Conservation (phyloP, 2,113 vertebrate species). For the Ctenomys sociabilis region DNA sequence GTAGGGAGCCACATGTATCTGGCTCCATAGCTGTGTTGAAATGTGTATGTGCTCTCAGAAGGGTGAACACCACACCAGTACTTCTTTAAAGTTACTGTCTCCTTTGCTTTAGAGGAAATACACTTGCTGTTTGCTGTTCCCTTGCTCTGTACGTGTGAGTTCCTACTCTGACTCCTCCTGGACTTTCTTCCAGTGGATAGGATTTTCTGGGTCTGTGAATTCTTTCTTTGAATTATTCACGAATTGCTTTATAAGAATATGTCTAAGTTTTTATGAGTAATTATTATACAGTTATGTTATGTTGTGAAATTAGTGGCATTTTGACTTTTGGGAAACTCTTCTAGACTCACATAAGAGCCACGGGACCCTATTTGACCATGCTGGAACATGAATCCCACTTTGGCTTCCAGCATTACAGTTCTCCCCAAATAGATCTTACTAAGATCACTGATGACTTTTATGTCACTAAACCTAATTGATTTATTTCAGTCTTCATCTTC, state of each 20-base stretch:
- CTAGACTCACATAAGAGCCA: constrained; percentile 20
- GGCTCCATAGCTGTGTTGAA: not conserved
- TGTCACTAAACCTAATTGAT: constrained; percentile 47
- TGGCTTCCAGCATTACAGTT: constrained; percentile 20
- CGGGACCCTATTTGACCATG: not conserved
- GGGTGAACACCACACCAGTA: not conserved
- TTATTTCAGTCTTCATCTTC: constrained; percentile 48
- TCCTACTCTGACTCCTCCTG: constrained; percentile 40
- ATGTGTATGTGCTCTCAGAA: not conserved
- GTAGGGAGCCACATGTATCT: not conserved
- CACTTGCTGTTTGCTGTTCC: constrained; percentile 13
- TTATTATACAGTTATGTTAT: constrained; percentile 13
- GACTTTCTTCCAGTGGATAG: constrained; percentile 45
- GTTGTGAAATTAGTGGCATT: constrained; percentile 37
- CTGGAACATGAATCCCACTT: not conserved
- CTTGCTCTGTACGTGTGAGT: constrained; percentile 32
- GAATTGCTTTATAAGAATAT: constrained; percentile 23
- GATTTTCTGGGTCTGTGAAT: constrained; percentile 45
- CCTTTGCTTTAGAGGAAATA: constrained; percentile 42
- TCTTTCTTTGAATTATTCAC: constrained; percentile 63
- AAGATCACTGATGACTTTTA: constrained; percentile 22
- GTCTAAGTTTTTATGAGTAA: constrained; percentile 54
- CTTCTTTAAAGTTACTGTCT: constrained; percentile 6
- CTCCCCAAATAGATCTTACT: constrained; percentile 14
- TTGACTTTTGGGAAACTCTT: constrained; percentile 52